Percentiles rank a stretch among this genome's conserved stretches.
Conservation (phyloP, 2,888 invertebrate species). For the Sipha maydis region DNA sequence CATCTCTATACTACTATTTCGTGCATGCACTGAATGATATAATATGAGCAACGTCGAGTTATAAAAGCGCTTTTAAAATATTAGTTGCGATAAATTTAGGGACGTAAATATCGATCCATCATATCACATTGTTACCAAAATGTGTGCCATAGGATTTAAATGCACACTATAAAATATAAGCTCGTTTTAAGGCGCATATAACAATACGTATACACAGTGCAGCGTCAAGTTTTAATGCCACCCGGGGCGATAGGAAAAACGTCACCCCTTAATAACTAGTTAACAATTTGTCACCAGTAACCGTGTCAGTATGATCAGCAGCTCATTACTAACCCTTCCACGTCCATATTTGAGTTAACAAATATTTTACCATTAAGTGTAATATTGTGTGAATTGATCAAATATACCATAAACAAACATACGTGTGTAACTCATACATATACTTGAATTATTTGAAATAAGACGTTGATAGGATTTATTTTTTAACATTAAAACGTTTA, state of each 20-base stretch:
- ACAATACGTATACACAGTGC: not conserved
- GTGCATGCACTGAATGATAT: not conserved
- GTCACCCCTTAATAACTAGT: not conserved
- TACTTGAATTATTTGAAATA: too few relatives aligned
- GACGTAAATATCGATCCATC: conserved; percentile 21
- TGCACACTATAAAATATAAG: not conserved
- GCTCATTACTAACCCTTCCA: not conserved
- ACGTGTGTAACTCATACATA: too few relatives aligned
- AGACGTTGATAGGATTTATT: too few relatives aligned
- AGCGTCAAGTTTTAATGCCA: not conserved
- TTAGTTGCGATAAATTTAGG: not conserved
- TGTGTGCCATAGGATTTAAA: not conserved
- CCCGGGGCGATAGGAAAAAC: not conserved
- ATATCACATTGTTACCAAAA: not conserved
- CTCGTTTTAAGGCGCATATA: not conserved
- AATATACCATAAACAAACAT: too few relatives aligned
- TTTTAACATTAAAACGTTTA: too few relatives aligned
- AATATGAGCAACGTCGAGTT: not conserved
- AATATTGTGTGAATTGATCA: too few relatives aligned
- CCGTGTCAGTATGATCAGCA: not conserved
- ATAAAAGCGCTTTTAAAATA: conserved; percentile 35
- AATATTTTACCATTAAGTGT: too few relatives aligned
- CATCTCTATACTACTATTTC: too few relatives aligned
- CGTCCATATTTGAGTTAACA: not conserved
- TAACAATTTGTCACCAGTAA: not conserved